Base-by-base conservation (phyloP, 1,140 invertebrate species). In the Drosophila tsacasi region DNA sequence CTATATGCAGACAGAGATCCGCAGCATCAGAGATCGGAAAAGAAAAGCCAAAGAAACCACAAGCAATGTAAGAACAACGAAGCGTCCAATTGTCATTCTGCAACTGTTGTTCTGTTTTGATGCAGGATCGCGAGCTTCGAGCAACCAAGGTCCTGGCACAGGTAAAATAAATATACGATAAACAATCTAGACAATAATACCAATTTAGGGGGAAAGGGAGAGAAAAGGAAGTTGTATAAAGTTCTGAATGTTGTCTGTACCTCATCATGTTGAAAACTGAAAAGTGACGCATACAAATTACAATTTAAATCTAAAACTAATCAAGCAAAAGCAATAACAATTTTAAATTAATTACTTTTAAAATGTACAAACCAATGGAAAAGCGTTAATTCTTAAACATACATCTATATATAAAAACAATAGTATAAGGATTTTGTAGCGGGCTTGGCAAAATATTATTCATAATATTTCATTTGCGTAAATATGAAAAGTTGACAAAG, bases 11-110 rank as follows among this genome's bases (percentile, higher is more conserved):
- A 30, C 30, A 27, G 8, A 30, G 19, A 39, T 10, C 39, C 25
- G 4, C 32, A 25, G 32, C 15, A 23, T 5, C 21, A 52, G 35
- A 47, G 5, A 19, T 9, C 58, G 13, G 50, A 32, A 65, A 75
- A 58, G 61, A 73, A 78, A 78, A 58, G 46, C 65, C 81, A 89
- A 92, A 92, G 91, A 83, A 84, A 92, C 75, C 91, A 92, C 90
- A 92, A 92, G 91, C 92, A 92, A 92, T 92, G 82, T 81, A 92
- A 92, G 91, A 92, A 92, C 92, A 92, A 92, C 92, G 92, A 91
- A 91, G 89, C 91, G 92, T 92, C 92, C 92, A 92, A 92, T 92
- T 92, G 92, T 92, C 92, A 92, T 92, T 92, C 84, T 92, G 92
- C 92, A 92, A 92, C 92, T 92, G 92, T 92, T 92, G 91, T 92